Conservation (phyloP, 2,888 invertebrate species). For the Boloria selene region DNA sequence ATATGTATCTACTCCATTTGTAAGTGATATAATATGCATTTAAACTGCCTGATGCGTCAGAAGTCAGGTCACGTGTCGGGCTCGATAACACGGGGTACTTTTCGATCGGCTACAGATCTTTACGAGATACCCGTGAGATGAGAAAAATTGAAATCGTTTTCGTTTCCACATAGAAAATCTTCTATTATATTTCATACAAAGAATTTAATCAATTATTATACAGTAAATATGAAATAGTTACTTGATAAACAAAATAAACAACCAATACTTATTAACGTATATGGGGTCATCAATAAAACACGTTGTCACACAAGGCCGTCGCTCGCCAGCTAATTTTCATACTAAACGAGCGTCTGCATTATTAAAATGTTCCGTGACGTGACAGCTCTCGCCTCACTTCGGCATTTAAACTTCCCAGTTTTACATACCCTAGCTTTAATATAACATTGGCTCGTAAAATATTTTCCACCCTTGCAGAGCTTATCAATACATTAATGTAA, state of each 20-base stretch:
- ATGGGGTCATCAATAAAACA: conserved; percentile 66
- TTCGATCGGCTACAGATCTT: conserved; percentile 68
- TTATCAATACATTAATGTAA: conserved; percentile 39
- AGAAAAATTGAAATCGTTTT: conserved; percentile 56
- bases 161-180: conserved; percentile 40
- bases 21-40: conserved; percentile 26
- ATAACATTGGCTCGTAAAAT: conserved; percentile 41
- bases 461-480: conserved; percentile 28
- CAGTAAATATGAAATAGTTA: no score
- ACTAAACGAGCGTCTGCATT: conserved; percentile 79
- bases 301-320: conserved; percentile 54
- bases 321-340: conserved; percentile 77
- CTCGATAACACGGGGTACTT: conserved; percentile 60
- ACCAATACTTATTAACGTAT: conserved; percentile 22
- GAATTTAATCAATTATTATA: no score
- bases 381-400: conserved; percentile 68
- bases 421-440: conserved; percentile 38
- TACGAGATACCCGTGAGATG: conserved; percentile 46
- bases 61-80: conserved; percentile 63
- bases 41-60: conserved; percentile 35
- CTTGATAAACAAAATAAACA: conserved; percentile 5
- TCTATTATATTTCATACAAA: conserved; percentile 12
- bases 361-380: conserved; percentile 75
- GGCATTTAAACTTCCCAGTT: conserved; percentile 62
- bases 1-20: conserved; percentile 11